Base-by-base conservation (phyloP, 2,797 vertebrate genomes). In the Aphelocoma californica region DNA sequence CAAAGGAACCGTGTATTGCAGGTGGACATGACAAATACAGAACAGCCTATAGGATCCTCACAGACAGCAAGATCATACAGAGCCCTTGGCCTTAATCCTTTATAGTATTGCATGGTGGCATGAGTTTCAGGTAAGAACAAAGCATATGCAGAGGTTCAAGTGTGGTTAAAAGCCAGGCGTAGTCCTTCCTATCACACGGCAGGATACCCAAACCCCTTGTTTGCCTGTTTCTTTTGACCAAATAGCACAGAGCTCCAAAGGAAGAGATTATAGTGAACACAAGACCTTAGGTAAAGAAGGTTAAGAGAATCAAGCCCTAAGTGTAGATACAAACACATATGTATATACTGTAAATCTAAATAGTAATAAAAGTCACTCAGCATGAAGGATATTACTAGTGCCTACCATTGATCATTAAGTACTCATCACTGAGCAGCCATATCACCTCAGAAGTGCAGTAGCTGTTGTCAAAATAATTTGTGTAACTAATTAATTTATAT, bases 281-380 rank as follows among this genome's bases (percentile, higher is more conserved):
- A 94, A 67, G 42, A 74, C 45, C n/a, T 86, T 93, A 79, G 66
- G 23, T 70, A 80, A 92, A 82, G 70, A 28, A 91, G 57, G 57
- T 74, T 88, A 87, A 87, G 54, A 88, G 81, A 66, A 91, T 91
- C 81, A 88, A 86, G 79, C 48, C 73, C 91, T 95, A 93, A 93
- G 78, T 97, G 95, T 96, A 97, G 94, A 96, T 96, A 94, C 87
- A 97, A 96, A 96, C 81, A 93, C 82, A 51, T 94, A 86, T 97
- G 97, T 97, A 97, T 95, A 97, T 97, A 97, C 82, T 97, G 93
- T 97, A 97, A 96, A 96, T 93, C 97, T 96, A 97, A 96, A 93
- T 88, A 95, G 83, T 96, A 87, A 95, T 92, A 81, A 91, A 93
- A 96, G 81, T 95, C 96, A 96, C 75, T 96, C 81, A 67, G 93